A percentile compares a stretch with the other conserved stretches of the same genome.
These are phyloP conservation scores for Endotricha flammealis DNA, from an alignment of 2,888 invertebrate species.

Conservation along the genomic window DNA sequence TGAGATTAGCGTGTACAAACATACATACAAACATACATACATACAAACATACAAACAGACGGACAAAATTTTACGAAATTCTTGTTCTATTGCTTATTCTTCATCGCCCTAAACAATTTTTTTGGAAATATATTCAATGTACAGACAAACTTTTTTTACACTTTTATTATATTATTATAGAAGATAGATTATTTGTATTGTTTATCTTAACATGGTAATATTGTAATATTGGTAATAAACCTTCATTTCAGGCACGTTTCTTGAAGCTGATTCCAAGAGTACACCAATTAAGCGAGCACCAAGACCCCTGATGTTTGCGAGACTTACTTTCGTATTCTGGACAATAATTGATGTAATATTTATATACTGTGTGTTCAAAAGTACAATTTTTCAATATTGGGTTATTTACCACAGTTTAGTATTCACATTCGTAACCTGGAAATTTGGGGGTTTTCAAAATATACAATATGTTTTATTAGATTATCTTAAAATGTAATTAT, in stretches of 20 bases:
- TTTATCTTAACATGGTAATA: too few species aligned
- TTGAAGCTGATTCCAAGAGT: constrained; percentile 43
- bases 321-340: constrained; percentile 81
- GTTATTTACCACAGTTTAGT: constrained; percentile 74
- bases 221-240: too few species aligned
- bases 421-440: constrained; percentile 74
- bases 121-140: too few species aligned
- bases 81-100: too few species aligned
- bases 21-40: too few species aligned
- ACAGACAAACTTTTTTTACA: too few species aligned
- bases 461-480: constrained; percentile 72
- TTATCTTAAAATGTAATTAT: constrained; percentile 21
- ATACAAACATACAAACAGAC: too few species aligned
- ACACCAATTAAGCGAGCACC: constrained; percentile 38
- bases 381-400: constrained; percentile 70
- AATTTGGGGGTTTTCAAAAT: constrained; percentile 79
- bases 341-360: constrained; percentile 73
- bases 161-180: not conserved
- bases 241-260: constrained; percentile 50
- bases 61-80: too few species aligned
- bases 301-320: constrained; percentile 43
- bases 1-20: too few species aligned
- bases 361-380: constrained; percentile 58
- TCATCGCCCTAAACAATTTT: too few species aligned
- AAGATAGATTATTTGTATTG: not conserved